A percentile compares a stretch with the other conserved stretches of the same genome.
phyloP scores from a whole-genome alignment of 2,113 vertebrate genomes.

The Lepus europaeus region DNA sequence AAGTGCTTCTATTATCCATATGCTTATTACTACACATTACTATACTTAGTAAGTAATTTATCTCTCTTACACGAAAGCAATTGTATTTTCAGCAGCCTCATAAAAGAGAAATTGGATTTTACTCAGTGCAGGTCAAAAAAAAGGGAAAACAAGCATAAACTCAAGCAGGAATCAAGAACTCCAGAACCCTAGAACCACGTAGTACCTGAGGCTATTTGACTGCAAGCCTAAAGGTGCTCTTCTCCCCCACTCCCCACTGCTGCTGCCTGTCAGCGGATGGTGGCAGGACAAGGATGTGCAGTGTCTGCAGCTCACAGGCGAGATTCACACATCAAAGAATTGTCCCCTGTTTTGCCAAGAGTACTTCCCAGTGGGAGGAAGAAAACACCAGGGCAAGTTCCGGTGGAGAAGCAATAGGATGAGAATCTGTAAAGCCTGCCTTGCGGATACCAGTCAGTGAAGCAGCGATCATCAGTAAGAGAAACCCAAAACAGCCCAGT shows the following conservation, averaged over 20 bases:
- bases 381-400: not conserved
- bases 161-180: not conserved
- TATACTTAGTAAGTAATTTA: not conserved
- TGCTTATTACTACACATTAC: not conserved
- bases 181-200: not conserved
- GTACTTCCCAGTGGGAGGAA: not conserved
- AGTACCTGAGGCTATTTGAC: not conserved
- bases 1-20: too few species aligned
- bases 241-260: not conserved
- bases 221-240: not conserved
- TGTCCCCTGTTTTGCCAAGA: not conserved
- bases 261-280: not conserved
- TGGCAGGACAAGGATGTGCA: not conserved
- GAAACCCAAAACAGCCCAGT: not conserved
- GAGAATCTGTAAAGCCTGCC: not conserved
- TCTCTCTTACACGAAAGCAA: conserved; percentile 11
- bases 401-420: not conserved
- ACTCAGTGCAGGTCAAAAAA: not conserved
- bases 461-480: not conserved
- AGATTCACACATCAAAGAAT: not conserved
- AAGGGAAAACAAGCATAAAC: not conserved
- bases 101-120: conserved; percentile 11
- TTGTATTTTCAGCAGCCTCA: conserved; percentile 6
- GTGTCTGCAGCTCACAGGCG: not conserved
- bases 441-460: not conserved